Evolutionary conservation across 2,113 vertebrate species (phyloP), one percentile per base, ranked within the genome.

Genomic region (Lota lota): DNA sequence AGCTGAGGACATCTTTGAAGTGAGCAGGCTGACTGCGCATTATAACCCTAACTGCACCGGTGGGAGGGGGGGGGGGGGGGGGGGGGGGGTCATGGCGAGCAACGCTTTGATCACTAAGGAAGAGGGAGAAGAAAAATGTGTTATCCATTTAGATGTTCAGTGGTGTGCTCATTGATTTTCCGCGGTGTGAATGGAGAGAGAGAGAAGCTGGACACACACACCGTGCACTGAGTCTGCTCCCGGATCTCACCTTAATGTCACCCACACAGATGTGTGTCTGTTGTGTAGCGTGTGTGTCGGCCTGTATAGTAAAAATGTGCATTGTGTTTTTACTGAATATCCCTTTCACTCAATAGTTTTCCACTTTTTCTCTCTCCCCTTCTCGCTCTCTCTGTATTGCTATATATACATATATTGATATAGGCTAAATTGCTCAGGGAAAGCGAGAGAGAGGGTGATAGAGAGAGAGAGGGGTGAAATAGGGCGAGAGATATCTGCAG

Each of bases 1-100:
- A 83, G 71, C 64, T 63, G 69, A 73, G 75, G 71, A 66, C 76
- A 78, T 75, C 78, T 81, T 78, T 82, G 79, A 85, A 87, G 83
- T 79, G 80, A 79, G 68, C 22, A 7, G 47, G 77, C 78, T 19
- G 56, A 82, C 86, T 83, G 74, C 53, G 81, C 74, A 57, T 70
- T 79, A 73, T 85, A 82, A 82, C 79, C 59, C 68, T 66, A 22
- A 77, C 75, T 61, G 15, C 80, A 68, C 70, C 76, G 69, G n/a
- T 68, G 74, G 84, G 83, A 85, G 79, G 85, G 78, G 78, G 70
- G 53, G 64, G 76, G 70, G 24, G 68, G n/a, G n/a, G n/a, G n/a
- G n/a, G n/a, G n/a, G n/a, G n/a, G 28, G 28, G 28, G 24, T 28
- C 28, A 28, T 5, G 28, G 28, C 28, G 28, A 28, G 28, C 4